Conservation (phyloP, 2,113 vertebrate species). For the Nyctereutes procyonoides region DNA sequence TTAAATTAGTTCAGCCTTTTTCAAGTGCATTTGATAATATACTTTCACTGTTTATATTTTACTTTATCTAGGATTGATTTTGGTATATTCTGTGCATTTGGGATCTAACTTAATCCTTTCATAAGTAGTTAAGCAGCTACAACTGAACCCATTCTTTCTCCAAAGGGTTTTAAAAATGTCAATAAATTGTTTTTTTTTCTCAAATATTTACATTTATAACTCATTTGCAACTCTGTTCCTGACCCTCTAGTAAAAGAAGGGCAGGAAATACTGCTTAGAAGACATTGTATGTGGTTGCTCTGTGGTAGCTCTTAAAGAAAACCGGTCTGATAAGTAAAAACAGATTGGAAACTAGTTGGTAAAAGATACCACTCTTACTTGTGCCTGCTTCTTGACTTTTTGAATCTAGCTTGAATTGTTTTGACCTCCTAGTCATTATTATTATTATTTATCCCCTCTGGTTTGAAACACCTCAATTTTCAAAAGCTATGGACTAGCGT, state of each 20-base stretch:
- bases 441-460: neutral
- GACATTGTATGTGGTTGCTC: neutral
- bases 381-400: neutral
- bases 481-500: neutral
- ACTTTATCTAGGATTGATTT: conserved; percentile 44
- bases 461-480: neutral
- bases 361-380: neutral
- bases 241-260: neutral
- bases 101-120: neutral
- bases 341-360: neutral
- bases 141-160: conserved; percentile 1
- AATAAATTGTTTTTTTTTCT: neutral
- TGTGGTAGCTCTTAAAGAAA: neutral
- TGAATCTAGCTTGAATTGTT: neutral
- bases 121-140: conserved; percentile 1
- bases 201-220: neutral
- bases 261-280: neutral
- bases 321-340: neutral
- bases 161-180: neutral
- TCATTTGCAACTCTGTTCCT: neutral
- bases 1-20: neutral
- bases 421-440: neutral
- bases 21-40: neutral
- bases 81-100: conserved; percentile 44
- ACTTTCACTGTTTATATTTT: conserved; percentile 19